Evolutionary conservation across 2,888 invertebrate genomes (phyloP).

Genomic region (Helobdella robusta): DNA sequence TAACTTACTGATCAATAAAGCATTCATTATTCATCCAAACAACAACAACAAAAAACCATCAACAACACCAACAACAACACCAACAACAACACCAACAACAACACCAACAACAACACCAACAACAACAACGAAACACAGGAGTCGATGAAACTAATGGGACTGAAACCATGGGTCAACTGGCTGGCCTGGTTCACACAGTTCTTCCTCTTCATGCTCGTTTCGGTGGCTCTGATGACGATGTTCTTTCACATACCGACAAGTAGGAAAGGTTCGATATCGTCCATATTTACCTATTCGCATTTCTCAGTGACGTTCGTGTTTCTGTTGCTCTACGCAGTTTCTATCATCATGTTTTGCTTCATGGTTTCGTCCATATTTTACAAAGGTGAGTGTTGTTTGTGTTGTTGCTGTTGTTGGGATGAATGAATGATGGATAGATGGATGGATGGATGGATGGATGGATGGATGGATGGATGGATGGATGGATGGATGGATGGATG

Average conservation of each 20-base stretch:
- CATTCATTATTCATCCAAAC: too few species aligned
- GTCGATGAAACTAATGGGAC: constrained; percentile 83
- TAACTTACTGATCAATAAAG: too few species aligned
- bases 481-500: too few species aligned
- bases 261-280: constrained; percentile 26
- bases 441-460: too few species aligned
- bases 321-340: constrained; percentile 61
- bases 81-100: constrained; percentile 1
- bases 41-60: too few species aligned
- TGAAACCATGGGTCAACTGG: constrained; percentile 76
- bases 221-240: constrained; percentile 53
- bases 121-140: too few species aligned
- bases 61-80: background rate
- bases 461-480: too few species aligned
- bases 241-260: constrained; percentile 43
- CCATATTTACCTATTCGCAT: constrained; percentile 62
- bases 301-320: constrained; percentile 63
- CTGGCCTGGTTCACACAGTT: constrained; percentile 73
- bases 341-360: constrained; percentile 68
- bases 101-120: background rate
- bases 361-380: constrained; percentile 70
- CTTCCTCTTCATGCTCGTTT: constrained; percentile 60
- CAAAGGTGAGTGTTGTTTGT: constrained; percentile 56
- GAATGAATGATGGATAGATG: too few species aligned
- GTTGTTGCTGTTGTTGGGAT: background rate